Conservation (phyloP, 2,797 vertebrate species). For the Prionace glauca region DNA sequence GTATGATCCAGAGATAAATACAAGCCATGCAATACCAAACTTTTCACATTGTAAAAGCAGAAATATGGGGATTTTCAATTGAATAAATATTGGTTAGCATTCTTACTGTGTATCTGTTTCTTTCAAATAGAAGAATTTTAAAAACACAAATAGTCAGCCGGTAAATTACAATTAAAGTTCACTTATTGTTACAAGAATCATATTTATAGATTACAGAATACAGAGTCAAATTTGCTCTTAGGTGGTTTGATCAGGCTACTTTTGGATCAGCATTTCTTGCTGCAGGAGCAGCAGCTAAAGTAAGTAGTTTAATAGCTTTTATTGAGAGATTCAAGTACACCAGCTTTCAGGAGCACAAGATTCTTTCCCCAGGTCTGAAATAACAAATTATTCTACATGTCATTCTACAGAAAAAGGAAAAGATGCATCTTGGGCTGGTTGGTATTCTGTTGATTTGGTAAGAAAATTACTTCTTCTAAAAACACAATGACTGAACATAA, state of each 20-base stretch:
- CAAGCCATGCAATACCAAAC: not conserved
- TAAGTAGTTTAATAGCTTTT: not conserved
- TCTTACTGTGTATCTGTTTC: not conserved
- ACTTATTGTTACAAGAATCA: not conserved
- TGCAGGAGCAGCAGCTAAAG: not conserved
- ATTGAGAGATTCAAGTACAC: not conserved
- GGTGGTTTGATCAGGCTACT: not conserved
- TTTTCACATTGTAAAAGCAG: not conserved
- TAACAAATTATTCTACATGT: not conserved
- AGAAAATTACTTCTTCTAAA: not conserved
- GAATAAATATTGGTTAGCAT: not conserved
- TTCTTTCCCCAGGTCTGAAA: not conserved
- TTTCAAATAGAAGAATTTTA: not conserved
- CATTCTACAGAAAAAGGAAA: not conserved
- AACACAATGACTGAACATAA: not conserved
- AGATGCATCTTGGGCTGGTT: not conserved
- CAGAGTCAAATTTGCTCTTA: not conserved
- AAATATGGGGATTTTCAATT: not conserved
- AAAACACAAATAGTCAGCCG: not conserved
- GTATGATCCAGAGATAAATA: not conserved
- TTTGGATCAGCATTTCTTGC: not conserved
- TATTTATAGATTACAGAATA: not conserved
- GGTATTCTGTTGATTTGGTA: not conserved
- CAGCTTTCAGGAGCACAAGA: not conserved
- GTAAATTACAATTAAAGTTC: not conserved